These are phyloP conservation scores for Glyphotaelius pellucidus DNA, from an alignment of 2,888 invertebrate species.

Conservation along the genomic window DNA sequence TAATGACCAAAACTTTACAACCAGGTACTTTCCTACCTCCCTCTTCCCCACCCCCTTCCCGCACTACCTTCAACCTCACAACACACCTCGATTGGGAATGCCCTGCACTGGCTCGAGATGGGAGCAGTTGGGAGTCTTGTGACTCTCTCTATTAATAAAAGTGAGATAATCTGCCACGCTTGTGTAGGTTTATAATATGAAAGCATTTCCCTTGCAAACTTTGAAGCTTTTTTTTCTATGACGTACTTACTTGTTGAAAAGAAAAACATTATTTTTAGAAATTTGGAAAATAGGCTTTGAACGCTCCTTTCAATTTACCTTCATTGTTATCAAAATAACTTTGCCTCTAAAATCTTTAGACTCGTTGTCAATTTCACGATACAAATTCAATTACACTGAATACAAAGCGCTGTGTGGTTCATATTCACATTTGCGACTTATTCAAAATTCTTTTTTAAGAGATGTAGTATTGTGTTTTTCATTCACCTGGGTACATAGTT, in stretches of 20 bases:
- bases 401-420: not conserved
- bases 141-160: not conserved
- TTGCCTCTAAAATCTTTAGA: not conserved
- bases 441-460: not conserved
- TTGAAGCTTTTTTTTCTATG: not conserved
- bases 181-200: not conserved
- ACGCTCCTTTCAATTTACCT: not conserved
- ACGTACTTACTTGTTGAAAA: not conserved
- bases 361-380: not conserved
- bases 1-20: too few species aligned
- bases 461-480: not conserved
- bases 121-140: too few species aligned
- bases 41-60: too few species aligned
- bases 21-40: too few species aligned
- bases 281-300: not conserved
- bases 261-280: not conserved
- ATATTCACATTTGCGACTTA: not conserved
- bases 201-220: not conserved
- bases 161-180: not conserved
- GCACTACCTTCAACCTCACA: too few species aligned
- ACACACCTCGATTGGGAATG: too few species aligned
- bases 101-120: too few species aligned
- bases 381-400: not conserved
- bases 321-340: not conserved
- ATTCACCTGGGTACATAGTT: not conserved